phyloP scores from a whole-genome alignment of 2,113 vertebrate genomes.

The Eira barbara region DNA sequence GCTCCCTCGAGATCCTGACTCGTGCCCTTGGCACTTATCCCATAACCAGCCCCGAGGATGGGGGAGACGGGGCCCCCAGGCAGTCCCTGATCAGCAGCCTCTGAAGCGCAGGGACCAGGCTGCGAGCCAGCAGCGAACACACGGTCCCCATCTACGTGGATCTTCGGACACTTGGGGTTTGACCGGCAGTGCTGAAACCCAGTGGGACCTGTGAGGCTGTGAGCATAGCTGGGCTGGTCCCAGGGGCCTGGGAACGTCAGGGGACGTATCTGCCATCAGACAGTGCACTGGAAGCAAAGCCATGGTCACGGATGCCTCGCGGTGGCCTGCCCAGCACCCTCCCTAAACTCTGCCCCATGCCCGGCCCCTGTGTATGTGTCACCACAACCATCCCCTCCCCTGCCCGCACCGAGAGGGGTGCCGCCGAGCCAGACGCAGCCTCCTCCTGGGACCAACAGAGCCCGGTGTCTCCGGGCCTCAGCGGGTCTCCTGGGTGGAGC shows the following conservation, averaged over 20 bases:
- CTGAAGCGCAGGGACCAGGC: rapidly evolving
- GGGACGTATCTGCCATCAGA: background rate
- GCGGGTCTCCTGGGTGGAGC: background rate
- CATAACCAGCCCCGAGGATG: background rate
- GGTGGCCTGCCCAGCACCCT: background rate
- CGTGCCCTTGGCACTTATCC: background rate
- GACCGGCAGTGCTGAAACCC: background rate
- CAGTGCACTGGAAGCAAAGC: background rate
- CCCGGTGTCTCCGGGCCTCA: rapidly evolving
- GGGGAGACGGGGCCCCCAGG: background rate
- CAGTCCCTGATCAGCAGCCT: background rate
- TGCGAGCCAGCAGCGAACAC: background rate
- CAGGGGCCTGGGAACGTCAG: background rate
- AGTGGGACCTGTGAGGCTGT: background rate
- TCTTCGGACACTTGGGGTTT: background rate
- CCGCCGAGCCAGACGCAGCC: background rate
- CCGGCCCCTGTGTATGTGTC: background rate
- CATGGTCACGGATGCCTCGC: rapidly evolving
- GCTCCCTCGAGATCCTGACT: background rate
- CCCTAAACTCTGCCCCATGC: background rate
- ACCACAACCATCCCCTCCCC: background rate
- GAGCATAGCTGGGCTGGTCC: background rate
- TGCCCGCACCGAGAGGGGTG: background rate
- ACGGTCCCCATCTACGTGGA: rapidly evolving
- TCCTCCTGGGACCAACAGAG: background rate